These are phyloP conservation scores for Albula glossodonta DNA, from an alignment of 2,113 vertebrate species.

Conservation along the genomic window DNA sequence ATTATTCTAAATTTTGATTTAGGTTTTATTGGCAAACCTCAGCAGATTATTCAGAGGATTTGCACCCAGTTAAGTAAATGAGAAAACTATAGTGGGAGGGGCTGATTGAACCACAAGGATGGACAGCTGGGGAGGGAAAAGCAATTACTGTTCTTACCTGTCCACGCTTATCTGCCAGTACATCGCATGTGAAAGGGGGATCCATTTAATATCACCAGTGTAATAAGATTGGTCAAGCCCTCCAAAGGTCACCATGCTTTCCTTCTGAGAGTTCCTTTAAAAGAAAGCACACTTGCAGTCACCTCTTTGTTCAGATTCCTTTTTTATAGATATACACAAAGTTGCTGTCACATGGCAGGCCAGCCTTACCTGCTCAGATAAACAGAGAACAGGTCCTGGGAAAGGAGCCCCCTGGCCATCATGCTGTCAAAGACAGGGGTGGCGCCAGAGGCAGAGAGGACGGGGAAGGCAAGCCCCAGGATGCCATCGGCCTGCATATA, in stretches of 20 bases:
- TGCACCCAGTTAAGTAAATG: too few relatives aligned
- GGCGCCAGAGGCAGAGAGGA: conserved; percentile 45
- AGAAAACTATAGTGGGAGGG: too few relatives aligned
- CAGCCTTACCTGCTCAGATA: conserved; percentile 56
- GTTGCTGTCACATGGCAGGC: too few relatives aligned
- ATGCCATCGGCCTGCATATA: conserved; percentile 54
- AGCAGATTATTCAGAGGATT: too few relatives aligned
- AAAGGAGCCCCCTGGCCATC: conserved; percentile 47
- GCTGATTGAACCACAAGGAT: too few relatives aligned
- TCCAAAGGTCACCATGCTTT: conserved; percentile 70
- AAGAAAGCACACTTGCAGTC: neutral
- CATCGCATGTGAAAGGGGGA: conserved; percentile 62
- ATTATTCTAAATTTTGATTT: too few relatives aligned
- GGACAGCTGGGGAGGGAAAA: too few relatives aligned
- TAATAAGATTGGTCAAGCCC: conserved; percentile 58
- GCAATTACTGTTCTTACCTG: conserved; percentile 53
- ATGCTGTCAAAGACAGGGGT: conserved; percentile 62
- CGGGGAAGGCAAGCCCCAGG: conserved; percentile 58
- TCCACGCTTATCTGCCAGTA: conserved; percentile 78
- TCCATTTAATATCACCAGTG: conserved; percentile 65
- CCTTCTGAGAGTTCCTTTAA: conserved; percentile 45
- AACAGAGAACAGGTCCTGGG: conserved; percentile 52
- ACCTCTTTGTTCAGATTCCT: too few relatives aligned
- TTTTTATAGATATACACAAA: neutral
- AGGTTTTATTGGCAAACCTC: too few relatives aligned